A percentile compares a stretch with the other conserved stretches of the same genome.
These are phyloP conservation scores for Glareola pratincola DNA, from an alignment of 2,113 vertebrate species.

Conservation along the genomic window DNA sequence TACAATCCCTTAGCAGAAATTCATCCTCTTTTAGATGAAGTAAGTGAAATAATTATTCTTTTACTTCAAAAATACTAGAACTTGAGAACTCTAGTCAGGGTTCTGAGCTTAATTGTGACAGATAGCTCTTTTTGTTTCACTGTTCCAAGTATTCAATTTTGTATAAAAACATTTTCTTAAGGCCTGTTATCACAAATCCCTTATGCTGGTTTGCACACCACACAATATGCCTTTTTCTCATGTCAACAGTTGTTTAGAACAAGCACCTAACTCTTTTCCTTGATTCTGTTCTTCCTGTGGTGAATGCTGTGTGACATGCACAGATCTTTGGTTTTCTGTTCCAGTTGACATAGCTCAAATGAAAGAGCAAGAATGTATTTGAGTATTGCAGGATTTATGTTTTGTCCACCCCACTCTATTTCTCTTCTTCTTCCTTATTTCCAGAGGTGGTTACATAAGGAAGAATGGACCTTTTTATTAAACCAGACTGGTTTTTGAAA, in stretches of 20 bases:
- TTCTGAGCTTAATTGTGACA: background rate
- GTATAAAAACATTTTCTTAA: background rate
- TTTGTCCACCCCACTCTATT: background rate
- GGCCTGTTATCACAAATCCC: background rate
- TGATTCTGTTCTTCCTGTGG: background rate
- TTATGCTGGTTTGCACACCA: background rate
- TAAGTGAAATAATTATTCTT: conserved; percentile 58
- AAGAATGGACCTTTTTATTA: background rate
- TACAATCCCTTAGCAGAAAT: conserved; percentile 82
- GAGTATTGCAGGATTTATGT: background rate
- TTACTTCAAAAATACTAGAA: background rate
- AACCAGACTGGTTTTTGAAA: background rate
- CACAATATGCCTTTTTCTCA: background rate
- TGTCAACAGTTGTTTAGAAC: background rate
- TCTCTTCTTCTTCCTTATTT: background rate
- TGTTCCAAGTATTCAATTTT: background rate
- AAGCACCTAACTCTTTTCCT: background rate
- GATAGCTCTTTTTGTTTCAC: background rate
- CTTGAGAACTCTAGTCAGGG: background rate
- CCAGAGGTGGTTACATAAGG: background rate
- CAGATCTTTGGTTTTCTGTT: background rate
- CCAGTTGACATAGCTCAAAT: background rate
- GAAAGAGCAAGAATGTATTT: background rate
- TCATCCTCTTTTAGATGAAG: conserved; percentile 84
- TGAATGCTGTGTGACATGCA: background rate